These are phyloP conservation scores for Gastracanthus pulcherrimus DNA, from an alignment of 2,888 invertebrate species.

Conservation along the genomic window DNA sequence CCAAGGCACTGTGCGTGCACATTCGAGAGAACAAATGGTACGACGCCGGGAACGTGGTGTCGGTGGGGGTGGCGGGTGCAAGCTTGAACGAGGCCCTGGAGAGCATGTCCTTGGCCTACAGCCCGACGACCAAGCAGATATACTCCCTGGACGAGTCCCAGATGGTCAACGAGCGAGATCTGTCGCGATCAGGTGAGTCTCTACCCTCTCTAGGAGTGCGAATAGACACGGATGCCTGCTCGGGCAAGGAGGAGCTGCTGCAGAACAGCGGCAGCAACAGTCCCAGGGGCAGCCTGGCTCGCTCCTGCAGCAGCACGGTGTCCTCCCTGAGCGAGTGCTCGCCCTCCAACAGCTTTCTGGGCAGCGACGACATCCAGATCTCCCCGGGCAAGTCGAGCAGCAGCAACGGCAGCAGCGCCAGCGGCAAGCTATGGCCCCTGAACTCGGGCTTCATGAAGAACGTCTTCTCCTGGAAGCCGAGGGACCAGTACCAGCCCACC, in stretches of 20 bases:
- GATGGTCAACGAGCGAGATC: conserved; percentile 39
- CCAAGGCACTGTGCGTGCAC: conserved; percentile 71
- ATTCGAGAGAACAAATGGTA: conserved; percentile 74
- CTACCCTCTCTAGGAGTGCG: conserved; percentile 19
- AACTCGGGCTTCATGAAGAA: conserved; percentile 72
- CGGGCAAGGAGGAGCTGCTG: conserved; percentile 58
- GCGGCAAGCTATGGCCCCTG: conserved; percentile 67
- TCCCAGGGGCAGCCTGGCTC: conserved; percentile 70
- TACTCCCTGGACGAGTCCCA: conserved; percentile 79
- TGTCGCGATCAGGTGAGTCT: conserved; percentile 36
- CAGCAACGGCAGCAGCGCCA: neutral
- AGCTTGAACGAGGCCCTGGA: conserved; percentile 84
- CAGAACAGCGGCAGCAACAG: conserved; percentile 66
- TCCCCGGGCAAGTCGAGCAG: conserved; percentile 64
- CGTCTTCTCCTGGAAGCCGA: conserved; percentile 78
- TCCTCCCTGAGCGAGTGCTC: conserved; percentile 86
- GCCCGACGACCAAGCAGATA: conserved; percentile 86
- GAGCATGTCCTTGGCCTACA: conserved; percentile 87
- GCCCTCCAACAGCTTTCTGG: conserved; percentile 81
- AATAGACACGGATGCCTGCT: conserved; percentile 33
- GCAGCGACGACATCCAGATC: conserved; percentile 77
- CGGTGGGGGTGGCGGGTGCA: conserved; percentile 70
- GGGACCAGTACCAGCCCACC: conserved; percentile 61
- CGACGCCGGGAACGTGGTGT: conserved; percentile 71
- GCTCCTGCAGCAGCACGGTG: conserved; percentile 80